Conservation (phyloP, 1,140 invertebrate species). For the Magallana ariakensis region DNA sequence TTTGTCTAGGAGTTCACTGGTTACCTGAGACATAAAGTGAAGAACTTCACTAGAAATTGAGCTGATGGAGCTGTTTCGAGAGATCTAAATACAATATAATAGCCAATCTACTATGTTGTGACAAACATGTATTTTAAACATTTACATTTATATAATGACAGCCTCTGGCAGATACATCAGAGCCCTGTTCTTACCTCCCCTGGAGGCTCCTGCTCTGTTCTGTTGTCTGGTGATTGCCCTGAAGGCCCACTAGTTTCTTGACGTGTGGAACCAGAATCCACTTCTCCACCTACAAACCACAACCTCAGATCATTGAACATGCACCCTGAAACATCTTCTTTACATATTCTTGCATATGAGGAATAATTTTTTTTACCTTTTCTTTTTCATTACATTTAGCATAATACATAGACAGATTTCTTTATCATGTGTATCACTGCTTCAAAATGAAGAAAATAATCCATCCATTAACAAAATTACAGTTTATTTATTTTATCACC, state of each 20-base stretch:
- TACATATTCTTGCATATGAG: too few relatives aligned
- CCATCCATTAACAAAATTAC: too few relatives aligned
- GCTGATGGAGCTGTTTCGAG: conserved; percentile 2
- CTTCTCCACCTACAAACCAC: conserved; percentile 14
- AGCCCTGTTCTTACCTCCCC: conserved; percentile 1
- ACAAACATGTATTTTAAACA: conserved; percentile 24
- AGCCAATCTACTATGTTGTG: not conserved
- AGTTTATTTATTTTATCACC: too few relatives aligned
- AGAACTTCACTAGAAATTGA: conserved; percentile 26
- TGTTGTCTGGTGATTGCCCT: not conserved
- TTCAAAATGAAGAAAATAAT: too few relatives aligned
- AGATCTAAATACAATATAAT: conserved; percentile 9
- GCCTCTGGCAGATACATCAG: not conserved
- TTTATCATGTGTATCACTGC: too few relatives aligned
- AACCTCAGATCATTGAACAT: too few relatives aligned
- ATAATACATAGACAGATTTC: too few relatives aligned
- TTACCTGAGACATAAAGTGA: conserved; percentile 37
- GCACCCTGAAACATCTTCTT: too few relatives aligned
- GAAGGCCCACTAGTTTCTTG: not conserved
- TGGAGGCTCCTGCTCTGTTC: not conserved
- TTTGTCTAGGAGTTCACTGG: too few relatives aligned
- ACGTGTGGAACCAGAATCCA: not conserved
- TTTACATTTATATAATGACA: not conserved
- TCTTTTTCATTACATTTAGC: too few relatives aligned
- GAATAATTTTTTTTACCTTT: too few relatives aligned